Evolutionary conservation across 2,797 vertebrate species (phyloP).

Genomic region (Megalops cyprinoides): DNA sequence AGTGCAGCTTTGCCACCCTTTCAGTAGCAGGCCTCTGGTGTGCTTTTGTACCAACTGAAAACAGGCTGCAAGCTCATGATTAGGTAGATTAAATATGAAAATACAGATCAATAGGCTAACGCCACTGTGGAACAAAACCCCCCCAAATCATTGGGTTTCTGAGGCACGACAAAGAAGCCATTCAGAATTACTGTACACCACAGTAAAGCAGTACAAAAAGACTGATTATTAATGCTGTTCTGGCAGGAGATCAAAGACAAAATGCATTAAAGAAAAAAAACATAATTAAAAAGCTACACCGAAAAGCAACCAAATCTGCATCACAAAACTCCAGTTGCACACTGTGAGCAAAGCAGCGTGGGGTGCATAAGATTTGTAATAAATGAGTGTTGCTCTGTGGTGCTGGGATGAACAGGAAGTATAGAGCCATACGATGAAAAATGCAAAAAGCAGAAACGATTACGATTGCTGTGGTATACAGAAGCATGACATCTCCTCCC

Average conservation of each 20-base stretch:
- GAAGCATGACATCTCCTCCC: background rate
- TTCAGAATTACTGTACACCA: background rate
- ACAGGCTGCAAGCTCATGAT: background rate
- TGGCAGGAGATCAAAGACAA: background rate
- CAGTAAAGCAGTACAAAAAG: too few relatives aligned
- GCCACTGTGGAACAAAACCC: background rate
- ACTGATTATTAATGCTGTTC: background rate
- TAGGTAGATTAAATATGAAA: background rate
- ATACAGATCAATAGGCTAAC: background rate
- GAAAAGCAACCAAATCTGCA: too few relatives aligned
- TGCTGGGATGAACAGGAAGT: too few relatives aligned
- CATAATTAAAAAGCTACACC: background rate
- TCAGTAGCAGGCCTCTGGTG: background rate
- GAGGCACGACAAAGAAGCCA: background rate
- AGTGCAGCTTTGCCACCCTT: background rate
- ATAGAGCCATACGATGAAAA: background rate
- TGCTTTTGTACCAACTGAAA: background rate
- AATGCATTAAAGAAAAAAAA: background rate
- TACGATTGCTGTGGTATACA: background rate
- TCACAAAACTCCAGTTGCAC: too few relatives aligned
- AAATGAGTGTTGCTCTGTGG: too few relatives aligned
- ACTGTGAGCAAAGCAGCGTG: background rate
- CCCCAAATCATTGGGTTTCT: too few relatives aligned
- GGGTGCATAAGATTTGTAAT: too few relatives aligned
- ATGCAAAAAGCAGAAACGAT: background rate